Conservation (phyloP, 2,113 vertebrate species). For the Cheirogaleus medius region DNA sequence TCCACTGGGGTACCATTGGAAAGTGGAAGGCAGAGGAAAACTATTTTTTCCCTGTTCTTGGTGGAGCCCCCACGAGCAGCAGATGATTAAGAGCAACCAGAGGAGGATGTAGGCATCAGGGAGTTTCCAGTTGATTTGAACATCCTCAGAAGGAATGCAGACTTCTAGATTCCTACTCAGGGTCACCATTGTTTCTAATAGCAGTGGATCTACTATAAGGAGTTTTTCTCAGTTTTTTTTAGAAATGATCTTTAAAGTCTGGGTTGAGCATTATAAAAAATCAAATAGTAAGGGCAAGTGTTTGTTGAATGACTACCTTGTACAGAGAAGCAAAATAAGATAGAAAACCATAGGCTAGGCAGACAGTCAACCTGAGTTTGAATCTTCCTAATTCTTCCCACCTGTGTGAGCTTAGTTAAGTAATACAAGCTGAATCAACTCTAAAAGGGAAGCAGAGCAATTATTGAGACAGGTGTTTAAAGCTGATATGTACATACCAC, state of each 20-base stretch:
- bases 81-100: background rate
- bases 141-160: background rate
- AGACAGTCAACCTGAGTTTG: background rate
- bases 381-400: background rate
- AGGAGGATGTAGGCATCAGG: background rate
- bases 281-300: background rate
- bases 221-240: background rate
- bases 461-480: background rate
- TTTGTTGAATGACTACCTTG: background rate
- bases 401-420: background rate
- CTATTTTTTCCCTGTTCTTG: accelerated
- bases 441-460: background rate
- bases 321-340: background rate
- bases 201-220: background rate
- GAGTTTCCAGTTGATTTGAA: background rate
- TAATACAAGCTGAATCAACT: background rate
- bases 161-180: background rate
- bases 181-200: accelerated
- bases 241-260: background rate
- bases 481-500: background rate
- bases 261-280: background rate
- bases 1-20: background rate
- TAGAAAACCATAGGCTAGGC: background rate
- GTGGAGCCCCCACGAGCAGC: background rate
- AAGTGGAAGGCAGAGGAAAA: background rate